Percentiles rank a stretch among this genome's conserved stretches.
Evolutionary conservation across 1,140 invertebrate species (phyloP).

Genomic region (Samia ricini): DNA sequence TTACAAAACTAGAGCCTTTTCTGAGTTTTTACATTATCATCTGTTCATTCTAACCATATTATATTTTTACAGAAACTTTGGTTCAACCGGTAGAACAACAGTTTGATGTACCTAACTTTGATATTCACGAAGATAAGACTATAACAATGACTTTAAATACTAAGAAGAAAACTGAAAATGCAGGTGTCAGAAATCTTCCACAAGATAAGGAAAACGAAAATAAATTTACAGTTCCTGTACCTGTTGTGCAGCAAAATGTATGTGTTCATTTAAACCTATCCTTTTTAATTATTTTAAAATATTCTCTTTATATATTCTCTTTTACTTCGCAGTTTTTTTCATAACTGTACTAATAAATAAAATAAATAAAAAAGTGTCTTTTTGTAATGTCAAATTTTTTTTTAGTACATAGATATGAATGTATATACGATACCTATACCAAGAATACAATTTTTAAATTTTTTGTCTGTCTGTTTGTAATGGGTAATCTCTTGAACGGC

Average conservation of each 20-base stretch:
- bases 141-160: conserved; percentile 76
- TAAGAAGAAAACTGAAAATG: conserved; percentile 55
- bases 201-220: conserved; percentile 69
- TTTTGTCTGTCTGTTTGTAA: no score
- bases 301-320: neutral
- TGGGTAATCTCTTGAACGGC: no score
- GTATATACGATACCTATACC: no score
- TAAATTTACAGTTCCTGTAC: conserved; percentile 45
- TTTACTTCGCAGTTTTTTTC: neutral
- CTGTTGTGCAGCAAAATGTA: conserved; percentile 48
- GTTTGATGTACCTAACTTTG: conserved; percentile 73
- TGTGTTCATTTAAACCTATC: conserved; percentile 2
- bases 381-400: no score
- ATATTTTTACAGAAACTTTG: conserved; percentile 52
- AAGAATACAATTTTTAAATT: no score
- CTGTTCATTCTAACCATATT: neutral
- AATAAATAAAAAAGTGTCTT: neutral
- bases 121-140: conserved; percentile 80
- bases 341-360: neutral
- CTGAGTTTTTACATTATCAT: neutral
- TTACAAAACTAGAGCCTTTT: no score
- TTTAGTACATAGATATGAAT: no score
- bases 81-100: conserved; percentile 64
- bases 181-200: conserved; percentile 39
- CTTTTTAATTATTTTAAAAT: neutral